Conservation (phyloP, 2,888 invertebrate genomes). For the Acanthoscelides obtectus region DNA sequence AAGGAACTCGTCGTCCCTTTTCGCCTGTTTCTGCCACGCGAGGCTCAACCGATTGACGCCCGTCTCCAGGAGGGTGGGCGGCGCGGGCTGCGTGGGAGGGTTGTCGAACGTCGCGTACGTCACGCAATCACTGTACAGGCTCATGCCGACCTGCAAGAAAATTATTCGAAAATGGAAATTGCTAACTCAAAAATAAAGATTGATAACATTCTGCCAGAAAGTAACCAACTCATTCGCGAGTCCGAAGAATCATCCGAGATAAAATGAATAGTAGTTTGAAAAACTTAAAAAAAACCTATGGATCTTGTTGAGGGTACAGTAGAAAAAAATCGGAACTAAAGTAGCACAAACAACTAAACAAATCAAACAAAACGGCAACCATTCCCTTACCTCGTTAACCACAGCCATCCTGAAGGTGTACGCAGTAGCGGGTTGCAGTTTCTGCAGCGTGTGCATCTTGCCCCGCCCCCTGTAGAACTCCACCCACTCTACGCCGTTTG, state of each 20-base stretch:
- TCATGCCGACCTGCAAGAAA: slow-evolving; percentile 53
- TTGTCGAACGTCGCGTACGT: slow-evolving; percentile 72
- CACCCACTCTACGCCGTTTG: slow-evolving; percentile 59
- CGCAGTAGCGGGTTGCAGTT: slow-evolving; percentile 72
- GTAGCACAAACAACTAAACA: background rate
- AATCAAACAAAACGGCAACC: slow-evolving; percentile 48
- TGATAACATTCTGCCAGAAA: too few relatives aligned
- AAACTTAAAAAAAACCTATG: too few relatives aligned
- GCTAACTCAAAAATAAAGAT: too few relatives aligned
- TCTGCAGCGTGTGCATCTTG: slow-evolving; percentile 70
- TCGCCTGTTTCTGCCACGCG: slow-evolving; percentile 69
- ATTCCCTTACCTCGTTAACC: slow-evolving; percentile 74
- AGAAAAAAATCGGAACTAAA: background rate
- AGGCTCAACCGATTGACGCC: slow-evolving; percentile 62
- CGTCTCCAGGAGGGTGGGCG: slow-evolving; percentile 66
- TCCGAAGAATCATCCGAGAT: too few relatives aligned
- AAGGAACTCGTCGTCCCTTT: slow-evolving; percentile 70
- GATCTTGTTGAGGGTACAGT: background rate
- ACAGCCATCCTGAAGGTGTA: slow-evolving; percentile 82
- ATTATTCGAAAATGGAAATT: too few relatives aligned
- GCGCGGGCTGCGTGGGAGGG: slow-evolving; percentile 71
- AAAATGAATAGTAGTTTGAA: too few relatives aligned
- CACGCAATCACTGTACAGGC: slow-evolving; percentile 66
- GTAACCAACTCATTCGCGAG: too few relatives aligned
- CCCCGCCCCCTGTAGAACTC: slow-evolving; percentile 70